Evolutionary conservation across 2,888 invertebrate genomes (phyloP).

Genomic region (Spisula solida): DNA sequence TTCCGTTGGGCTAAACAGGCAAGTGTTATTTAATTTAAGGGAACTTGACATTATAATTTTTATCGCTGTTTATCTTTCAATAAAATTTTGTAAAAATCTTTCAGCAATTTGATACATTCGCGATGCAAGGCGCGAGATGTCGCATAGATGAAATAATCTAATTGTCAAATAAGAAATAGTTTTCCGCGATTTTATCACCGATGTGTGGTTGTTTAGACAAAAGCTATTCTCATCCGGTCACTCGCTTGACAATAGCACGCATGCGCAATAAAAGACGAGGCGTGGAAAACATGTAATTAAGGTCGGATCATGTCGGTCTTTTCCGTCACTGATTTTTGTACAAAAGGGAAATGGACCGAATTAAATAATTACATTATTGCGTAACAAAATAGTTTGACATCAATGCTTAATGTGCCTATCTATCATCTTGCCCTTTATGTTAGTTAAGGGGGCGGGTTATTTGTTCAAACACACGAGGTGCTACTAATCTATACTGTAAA

Average conservation of each 20-base stretch:
- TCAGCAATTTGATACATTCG: neutral
- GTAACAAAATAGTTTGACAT: neutral
- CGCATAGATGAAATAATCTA: neutral
- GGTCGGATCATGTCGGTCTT: neutral
- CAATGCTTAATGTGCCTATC: neutral
- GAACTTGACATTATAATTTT: neutral
- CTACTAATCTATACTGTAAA: neutral
- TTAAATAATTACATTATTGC: constrained; percentile 2
- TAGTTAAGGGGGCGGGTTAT: neutral
- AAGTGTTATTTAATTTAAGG: constrained; percentile 2
- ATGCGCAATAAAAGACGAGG: neutral
- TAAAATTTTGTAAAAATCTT: neutral
- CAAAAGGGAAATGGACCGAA: neutral
- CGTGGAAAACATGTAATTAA: neutral
- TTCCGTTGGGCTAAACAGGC: neutral
- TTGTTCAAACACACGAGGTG: neutral
- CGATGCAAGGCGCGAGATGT: neutral
- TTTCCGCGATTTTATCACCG: neutral
- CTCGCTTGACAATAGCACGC: neutral
- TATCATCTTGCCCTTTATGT: neutral
- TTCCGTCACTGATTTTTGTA: neutral
- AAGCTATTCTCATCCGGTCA: neutral
- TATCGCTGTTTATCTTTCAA: neutral
- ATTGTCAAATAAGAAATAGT: neutral
- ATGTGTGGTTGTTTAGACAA: neutral